A percentile compares a stretch with the other conserved stretches of the same genome.
phyloP scores from a whole-genome alignment of 2,888 invertebrate genomes.

The Drosophila pullipes region DNA sequence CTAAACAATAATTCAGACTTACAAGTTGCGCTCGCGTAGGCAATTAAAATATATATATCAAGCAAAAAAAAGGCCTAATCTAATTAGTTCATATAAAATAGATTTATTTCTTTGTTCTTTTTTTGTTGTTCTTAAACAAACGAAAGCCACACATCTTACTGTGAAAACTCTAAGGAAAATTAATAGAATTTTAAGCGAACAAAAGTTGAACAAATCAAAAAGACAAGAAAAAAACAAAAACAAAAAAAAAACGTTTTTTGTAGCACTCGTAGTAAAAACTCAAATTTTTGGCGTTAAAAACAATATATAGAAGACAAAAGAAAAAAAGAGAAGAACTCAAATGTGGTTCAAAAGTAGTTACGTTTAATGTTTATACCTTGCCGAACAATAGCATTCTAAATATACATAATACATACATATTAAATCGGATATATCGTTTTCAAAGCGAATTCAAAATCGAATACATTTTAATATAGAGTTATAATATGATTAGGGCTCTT shows the following conservation, averaged over 20 bases:
- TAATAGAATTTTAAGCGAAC: slow-evolving; percentile 40
- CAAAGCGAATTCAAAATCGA: slow-evolving; percentile 32
- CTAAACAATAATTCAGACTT: slow-evolving; percentile 54
- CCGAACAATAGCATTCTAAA: slow-evolving; percentile 56
- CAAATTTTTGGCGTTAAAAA: slow-evolving; percentile 56
- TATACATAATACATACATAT: slow-evolving; percentile 34
- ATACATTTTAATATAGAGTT: slow-evolving; percentile 36
- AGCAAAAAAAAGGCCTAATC: slow-evolving; percentile 34
- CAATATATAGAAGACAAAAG: slow-evolving; percentile 26
- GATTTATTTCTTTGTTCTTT: slow-evolving; percentile 23
- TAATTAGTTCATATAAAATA: slow-evolving; percentile 53
- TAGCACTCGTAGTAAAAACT: slow-evolving; percentile 57
- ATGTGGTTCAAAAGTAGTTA: slow-evolving; percentile 70
- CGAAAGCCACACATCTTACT: slow-evolving; percentile 67
- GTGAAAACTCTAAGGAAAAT: slow-evolving; percentile 70
- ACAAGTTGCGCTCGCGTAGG: slow-evolving; percentile 58
- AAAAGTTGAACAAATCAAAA: slow-evolving; percentile 9
- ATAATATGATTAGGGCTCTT: slow-evolving; percentile 60
- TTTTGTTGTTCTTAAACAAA: slow-evolving; percentile 12
- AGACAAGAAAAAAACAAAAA: slow-evolving; percentile 4
- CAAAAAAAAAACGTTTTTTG: slow-evolving; percentile 48
- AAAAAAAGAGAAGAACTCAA: slow-evolving; percentile 45
- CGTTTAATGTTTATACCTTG: slow-evolving; percentile 64
- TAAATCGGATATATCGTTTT: slow-evolving; percentile 31
- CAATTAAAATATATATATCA: slow-evolving; percentile 45